These are phyloP conservation scores for Tiaroga cobitis DNA, from an alignment of 2,797 vertebrate species.

Conservation along the genomic window DNA sequence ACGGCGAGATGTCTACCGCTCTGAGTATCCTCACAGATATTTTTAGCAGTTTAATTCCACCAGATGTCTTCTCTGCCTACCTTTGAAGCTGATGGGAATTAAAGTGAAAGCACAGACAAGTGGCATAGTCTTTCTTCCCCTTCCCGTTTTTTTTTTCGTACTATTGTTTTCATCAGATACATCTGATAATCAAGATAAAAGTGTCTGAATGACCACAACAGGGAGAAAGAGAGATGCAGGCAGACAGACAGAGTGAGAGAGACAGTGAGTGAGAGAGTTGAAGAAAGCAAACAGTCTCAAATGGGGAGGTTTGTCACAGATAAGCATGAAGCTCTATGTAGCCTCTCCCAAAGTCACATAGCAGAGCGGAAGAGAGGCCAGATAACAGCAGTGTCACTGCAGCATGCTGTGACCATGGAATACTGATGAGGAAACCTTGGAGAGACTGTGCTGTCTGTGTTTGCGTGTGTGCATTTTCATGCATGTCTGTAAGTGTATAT, in stretches of 20 bases:
- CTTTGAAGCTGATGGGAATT: slow-evolving; percentile 57
- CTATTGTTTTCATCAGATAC: slow-evolving; percentile 24
- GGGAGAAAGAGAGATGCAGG: slow-evolving; percentile 3
- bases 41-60: slow-evolving; percentile 47
- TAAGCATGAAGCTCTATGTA: slow-evolving; percentile 51
- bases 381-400: slow-evolving; percentile 58
- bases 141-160: background rate
- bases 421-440: slow-evolving; percentile 53
- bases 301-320: slow-evolving; percentile 57
- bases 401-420: slow-evolving; percentile 48
- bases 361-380: slow-evolving; percentile 40
- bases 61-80: slow-evolving; percentile 48
- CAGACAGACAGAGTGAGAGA: background rate
- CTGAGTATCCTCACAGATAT: slow-evolving; percentile 39
- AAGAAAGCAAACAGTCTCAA: slow-evolving; percentile 46
- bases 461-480: slow-evolving; percentile 31
- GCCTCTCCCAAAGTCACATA: slow-evolving; percentile 42
- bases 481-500: background rate
- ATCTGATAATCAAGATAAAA: slow-evolving; percentile 24
- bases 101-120: slow-evolving; percentile 34
- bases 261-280: slow-evolving; percentile 5
- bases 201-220: background rate
- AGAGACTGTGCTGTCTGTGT: slow-evolving; percentile 36
- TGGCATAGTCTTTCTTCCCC: background rate
- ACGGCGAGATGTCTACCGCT: slow-evolving; percentile 19